Evolutionary conservation across 2,888 invertebrate genomes (phyloP).

Genomic region (Syritta pipiens): DNA sequence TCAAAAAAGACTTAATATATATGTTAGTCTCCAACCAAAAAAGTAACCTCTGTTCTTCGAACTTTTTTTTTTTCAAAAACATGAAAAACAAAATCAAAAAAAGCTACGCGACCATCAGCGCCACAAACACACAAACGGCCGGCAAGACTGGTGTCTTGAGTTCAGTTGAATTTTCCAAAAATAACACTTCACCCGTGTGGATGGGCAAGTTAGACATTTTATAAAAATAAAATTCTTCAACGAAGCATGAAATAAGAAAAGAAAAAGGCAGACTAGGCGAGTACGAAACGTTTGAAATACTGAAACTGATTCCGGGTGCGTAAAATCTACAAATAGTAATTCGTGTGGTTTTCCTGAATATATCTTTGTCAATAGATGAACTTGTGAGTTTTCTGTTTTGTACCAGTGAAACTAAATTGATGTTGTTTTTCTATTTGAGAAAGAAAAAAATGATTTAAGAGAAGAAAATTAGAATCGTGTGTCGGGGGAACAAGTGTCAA

Average conservation of each 20-base stretch:
- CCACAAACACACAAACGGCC: no score
- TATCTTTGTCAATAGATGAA: not conserved
- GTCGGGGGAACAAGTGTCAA: no score
- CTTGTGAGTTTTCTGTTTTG: slow-evolving; percentile 5
- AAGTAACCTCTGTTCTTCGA: slow-evolving; percentile 21
- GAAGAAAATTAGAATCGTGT: no score
- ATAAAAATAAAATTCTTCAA: slow-evolving; percentile 6
- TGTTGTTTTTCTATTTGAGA: no score
- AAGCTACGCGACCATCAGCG: no score
- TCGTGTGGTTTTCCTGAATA: not conserved
- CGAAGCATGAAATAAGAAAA: not conserved
- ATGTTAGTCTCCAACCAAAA: no score
- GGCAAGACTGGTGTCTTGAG: no score
- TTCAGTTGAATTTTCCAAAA: slow-evolving; percentile 18
- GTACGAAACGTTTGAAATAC: not conserved
- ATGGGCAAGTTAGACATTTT: slow-evolving; percentile 15
- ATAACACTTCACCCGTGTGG: slow-evolving; percentile 10
- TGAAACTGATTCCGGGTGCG: slow-evolving; percentile 49
- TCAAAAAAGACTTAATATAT: no score
- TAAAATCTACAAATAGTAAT: slow-evolving; percentile 43
- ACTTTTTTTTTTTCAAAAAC: slow-evolving; percentile 12
- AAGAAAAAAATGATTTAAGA: no score
- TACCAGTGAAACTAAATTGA: no score
- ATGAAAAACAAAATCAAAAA: not conserved
- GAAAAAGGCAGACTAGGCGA: not conserved